A percentile compares a stretch with the other conserved stretches of the same genome.
These are phyloP conservation scores for Spilosoma lubricipeda DNA, from an alignment of 2,888 invertebrate genomes.

Conservation along the genomic window DNA sequence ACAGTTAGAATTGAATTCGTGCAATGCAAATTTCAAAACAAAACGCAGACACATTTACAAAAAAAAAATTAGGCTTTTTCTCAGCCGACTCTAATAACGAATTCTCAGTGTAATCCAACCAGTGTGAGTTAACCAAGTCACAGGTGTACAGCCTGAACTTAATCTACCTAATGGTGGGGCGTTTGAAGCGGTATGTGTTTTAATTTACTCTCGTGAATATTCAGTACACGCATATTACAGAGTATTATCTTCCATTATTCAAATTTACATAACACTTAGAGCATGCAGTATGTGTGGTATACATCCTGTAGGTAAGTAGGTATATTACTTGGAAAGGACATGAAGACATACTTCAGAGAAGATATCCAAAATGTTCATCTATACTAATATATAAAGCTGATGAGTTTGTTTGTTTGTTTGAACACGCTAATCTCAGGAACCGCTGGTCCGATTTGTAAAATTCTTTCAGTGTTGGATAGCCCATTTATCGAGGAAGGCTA, in stretches of 20 bases:
- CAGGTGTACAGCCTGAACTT: not conserved
- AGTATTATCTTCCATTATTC: conserved; percentile 8
- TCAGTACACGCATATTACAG: not conserved
- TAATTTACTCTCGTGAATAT: conserved; percentile 7
- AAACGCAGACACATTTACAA: not conserved
- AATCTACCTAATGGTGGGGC: not conserved
- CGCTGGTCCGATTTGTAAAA: no score
- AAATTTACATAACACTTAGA: conserved; percentile 13
- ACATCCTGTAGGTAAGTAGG: not conserved
- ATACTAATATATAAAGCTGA: no score
- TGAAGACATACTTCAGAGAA: not conserved
- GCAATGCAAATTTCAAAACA: not conserved
- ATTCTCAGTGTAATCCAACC: not conserved
- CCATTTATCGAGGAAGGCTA: no score
- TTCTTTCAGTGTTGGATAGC: no score
- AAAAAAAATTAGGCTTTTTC: not conserved
- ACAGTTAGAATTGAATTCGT: not conserved
- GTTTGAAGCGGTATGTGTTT: not conserved
- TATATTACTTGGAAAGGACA: not conserved
- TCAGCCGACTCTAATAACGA: not conserved
- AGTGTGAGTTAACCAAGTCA: not conserved
- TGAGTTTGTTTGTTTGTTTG: no score
- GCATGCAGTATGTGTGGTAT: not conserved
- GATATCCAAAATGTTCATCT: no score
- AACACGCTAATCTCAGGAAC: no score